Percentiles rank a stretch among this genome's conserved stretches.
Conservation (phyloP, 2,888 invertebrate genomes). For the Troides helena region DNA sequence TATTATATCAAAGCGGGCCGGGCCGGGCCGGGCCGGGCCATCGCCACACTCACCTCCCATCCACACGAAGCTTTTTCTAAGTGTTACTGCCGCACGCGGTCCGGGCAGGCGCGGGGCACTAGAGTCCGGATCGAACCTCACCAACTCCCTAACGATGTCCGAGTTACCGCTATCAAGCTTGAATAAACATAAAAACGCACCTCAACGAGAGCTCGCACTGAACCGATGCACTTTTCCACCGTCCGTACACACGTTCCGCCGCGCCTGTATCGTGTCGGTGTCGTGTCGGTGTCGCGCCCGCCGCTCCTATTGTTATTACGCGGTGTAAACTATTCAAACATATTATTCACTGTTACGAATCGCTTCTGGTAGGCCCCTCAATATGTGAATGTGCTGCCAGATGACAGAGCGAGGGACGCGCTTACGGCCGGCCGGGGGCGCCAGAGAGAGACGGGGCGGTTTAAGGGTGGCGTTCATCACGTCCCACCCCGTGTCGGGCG, state of each 20-base stretch:
- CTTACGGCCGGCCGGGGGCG: conserved; percentile 39
- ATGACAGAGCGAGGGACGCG: conserved; percentile 60
- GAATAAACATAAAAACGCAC: conserved; percentile 68
- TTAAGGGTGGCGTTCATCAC: conserved; percentile 70
- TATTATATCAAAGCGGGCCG: conserved; percentile 51
- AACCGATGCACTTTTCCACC: too few species aligned
- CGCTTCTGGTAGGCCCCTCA: conserved; percentile 70
- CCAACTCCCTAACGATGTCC: conserved; percentile 64
- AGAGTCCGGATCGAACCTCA: conserved; percentile 73
- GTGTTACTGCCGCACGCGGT: conserved; percentile 71
- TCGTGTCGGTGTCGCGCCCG: too few species aligned
- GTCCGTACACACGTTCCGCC: too few species aligned
- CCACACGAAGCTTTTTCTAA: conserved; percentile 71
- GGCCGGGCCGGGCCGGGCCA: conserved; percentile 35
- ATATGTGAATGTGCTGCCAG: conserved; percentile 68
- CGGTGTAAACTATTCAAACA: conserved; percentile 63
- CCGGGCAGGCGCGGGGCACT: conserved; percentile 56
- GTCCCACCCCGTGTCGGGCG: conserved; percentile 74
- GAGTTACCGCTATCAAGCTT: conserved; percentile 74
- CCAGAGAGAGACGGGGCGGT: conserved; percentile 50
- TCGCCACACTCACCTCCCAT: conserved; percentile 46
- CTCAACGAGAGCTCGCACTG: conserved; percentile 43
- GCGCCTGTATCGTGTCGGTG: too few species aligned
- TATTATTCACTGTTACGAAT: conserved; percentile 77
- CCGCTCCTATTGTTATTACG: conserved; percentile 58